Base-by-base conservation (phyloP, 2,797 vertebrate genomes). In the Tokudaia muenninki region DNA sequence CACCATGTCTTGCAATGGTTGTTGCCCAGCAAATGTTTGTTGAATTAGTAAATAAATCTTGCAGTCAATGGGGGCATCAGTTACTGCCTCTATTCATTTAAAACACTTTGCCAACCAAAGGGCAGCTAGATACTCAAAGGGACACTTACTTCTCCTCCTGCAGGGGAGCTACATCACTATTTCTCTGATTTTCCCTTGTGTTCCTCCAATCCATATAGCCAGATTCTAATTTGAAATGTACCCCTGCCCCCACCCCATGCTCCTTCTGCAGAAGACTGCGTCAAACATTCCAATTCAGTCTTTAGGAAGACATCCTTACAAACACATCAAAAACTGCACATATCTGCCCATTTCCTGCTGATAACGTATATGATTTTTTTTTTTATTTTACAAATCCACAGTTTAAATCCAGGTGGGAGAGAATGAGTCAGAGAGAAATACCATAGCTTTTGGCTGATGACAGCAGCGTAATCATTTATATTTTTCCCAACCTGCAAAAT, bases 401-500 rank as follows among this genome's bases (percentile, higher is more conserved):
- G 41, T 96, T 98, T 97, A 93, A 95, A 97, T 97, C 96, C 90
- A 97, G 94, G 97, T 97, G 95, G 97, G 94, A 96, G 90, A 87
- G 94, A 94, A 94, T 97, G 97, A 98, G 91, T 96, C 97, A 98
- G 83, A 97, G 93, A 96, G 91, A 95, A 91, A 97, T n/a, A 63
- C 84, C 83, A 91, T 44, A 63, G 94, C 92, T 97, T 97, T 96
- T 94, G 97, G 97, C 97, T 91, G 97, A 93, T 97, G 97, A 95
- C 94, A 98, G 97, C 97, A 94, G 86, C 6, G 21, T 83, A 94
- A 97, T 97, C 96, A 94, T 97, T 97, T 97, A 92, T 95, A 95
- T 97, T 98, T 98, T 95, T 93, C 67, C 78, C 96, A 97, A 97
- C 97, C 97, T 98, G 95, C 90, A 97, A 97, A 98, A 97, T 97